A percentile compares a stretch with the other conserved stretches of the same genome.
These are phyloP conservation scores for Alces alces DNA, from an alignment of 2,113 vertebrate genomes.

Conservation along the genomic window DNA sequence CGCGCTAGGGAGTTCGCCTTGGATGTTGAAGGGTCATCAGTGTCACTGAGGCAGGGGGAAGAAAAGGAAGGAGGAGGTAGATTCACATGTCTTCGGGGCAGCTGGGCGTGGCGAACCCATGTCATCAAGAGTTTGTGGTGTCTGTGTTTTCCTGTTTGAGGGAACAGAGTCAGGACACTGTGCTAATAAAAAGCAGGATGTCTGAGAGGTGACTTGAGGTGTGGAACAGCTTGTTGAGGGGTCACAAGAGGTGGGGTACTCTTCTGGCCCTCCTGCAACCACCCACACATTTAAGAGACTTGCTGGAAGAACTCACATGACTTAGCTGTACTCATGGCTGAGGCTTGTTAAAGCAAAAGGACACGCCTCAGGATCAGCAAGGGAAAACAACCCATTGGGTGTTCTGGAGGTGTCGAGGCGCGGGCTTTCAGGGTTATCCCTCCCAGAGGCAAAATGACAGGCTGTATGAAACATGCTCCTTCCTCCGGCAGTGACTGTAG, in stretches of 20 bases:
- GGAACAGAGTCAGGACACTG: background rate
- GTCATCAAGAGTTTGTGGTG: background rate
- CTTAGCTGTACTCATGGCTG: background rate
- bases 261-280: background rate
- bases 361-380: background rate
- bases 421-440: background rate
- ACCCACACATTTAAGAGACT: background rate
- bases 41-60: background rate
- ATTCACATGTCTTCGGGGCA: background rate
- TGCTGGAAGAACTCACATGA: background rate
- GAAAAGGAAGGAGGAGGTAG: background rate
- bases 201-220: background rate
- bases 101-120: background rate
- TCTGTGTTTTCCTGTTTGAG: background rate
- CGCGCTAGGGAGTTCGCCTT: background rate
- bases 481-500: background rate
- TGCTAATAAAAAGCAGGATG: background rate
- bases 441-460: background rate
- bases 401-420: background rate
- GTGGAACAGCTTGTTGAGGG: background rate
- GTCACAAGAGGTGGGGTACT: background rate
- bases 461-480: background rate
- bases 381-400: no score
- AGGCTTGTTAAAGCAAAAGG: background rate
- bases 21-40: background rate